Conservation (phyloP, 2,113 vertebrate species). For the Aramus guarauna region DNA sequence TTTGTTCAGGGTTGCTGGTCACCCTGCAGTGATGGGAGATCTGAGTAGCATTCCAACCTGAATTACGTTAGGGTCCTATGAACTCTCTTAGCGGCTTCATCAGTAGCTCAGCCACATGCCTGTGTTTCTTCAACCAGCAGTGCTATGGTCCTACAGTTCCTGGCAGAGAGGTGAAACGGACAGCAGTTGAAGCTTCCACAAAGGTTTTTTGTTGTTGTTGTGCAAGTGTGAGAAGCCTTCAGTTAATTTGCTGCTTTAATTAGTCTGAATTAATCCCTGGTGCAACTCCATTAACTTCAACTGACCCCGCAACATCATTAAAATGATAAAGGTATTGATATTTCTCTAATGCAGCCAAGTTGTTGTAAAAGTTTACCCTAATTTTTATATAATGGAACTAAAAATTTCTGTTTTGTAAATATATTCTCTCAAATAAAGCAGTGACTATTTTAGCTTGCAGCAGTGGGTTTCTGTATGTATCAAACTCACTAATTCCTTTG, state of each 20-base stretch:
- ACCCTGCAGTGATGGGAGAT: background rate
- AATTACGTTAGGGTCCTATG: background rate
- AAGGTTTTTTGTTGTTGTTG: background rate
- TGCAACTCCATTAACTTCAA: conserved; percentile 2
- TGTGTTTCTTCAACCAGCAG: rapidly evolving
- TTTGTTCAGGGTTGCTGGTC: background rate
- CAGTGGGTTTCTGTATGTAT: background rate
- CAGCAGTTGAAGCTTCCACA: background rate
- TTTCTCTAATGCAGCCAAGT: background rate
- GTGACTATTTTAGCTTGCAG: background rate
- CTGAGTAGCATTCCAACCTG: background rate
- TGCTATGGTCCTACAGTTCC: background rate
- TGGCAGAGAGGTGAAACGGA: background rate
- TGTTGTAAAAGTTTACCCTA: background rate
- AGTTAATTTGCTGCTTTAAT: background rate
- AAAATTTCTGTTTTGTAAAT: background rate
- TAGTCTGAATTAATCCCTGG: background rate
- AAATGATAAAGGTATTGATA: background rate
- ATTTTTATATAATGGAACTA: background rate
- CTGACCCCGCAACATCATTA: background rate
- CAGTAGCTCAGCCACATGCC: rapidly evolving
- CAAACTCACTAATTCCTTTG: background rate
- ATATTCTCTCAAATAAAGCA: background rate
- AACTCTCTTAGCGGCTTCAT: background rate
- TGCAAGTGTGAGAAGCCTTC: background rate